These are phyloP conservation scores for Heloderma charlesbogerti DNA, from an alignment of 2,113 vertebrate species.

Conservation along the genomic window DNA sequence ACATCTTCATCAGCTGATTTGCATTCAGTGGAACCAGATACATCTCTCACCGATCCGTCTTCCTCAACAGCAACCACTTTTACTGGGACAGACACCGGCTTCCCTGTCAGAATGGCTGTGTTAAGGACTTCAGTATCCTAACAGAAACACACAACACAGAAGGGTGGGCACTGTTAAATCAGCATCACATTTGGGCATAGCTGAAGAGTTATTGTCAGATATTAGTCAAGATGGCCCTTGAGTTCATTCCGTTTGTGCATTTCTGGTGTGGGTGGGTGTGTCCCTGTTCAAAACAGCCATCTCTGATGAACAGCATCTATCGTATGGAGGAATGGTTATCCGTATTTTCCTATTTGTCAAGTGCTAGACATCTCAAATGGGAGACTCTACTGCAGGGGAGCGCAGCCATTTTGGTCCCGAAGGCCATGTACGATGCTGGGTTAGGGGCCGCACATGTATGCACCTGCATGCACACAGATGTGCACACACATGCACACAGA, in stretches of 20 bases:
- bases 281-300: too few relatives aligned
- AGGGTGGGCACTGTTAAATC: rapidly evolving
- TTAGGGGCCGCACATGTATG: too few relatives aligned
- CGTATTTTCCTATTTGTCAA: too few relatives aligned
- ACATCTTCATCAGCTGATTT: conserved; percentile 78
- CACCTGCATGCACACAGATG: too few relatives aligned
- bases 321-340: too few relatives aligned
- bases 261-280: too few relatives aligned
- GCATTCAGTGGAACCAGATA: conserved; percentile 75
- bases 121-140: conserved; percentile 81
- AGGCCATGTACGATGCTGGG: too few relatives aligned
- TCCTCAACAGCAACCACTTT: conserved; percentile 78
- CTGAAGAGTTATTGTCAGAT: rapidly evolving
- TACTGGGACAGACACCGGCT: conserved; percentile 72
- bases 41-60: conserved; percentile 75
- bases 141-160: neutral
- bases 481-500: too few relatives aligned
- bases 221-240: rapidly evolving
- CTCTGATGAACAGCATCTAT: too few relatives aligned
- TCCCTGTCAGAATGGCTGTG: conserved; percentile 80
- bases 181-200: neutral
- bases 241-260: neutral
- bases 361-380: too few relatives aligned
- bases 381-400: too few relatives aligned
- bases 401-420: too few relatives aligned